These are phyloP conservation scores for Piaya cayana DNA, from an alignment of 2,113 vertebrate species.

Conservation along the genomic window DNA sequence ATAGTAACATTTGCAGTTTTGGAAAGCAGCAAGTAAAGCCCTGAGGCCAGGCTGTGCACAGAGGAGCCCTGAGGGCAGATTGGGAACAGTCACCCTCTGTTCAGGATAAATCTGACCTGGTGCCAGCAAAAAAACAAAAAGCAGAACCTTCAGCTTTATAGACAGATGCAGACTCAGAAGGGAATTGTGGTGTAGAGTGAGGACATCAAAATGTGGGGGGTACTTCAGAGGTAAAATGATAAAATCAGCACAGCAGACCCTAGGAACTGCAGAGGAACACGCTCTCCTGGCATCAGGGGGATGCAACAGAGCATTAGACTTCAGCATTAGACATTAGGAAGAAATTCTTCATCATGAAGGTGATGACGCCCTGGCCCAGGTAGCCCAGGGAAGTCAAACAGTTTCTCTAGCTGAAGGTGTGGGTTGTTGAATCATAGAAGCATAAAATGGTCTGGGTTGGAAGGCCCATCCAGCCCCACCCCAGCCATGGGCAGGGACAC, in stretches of 20 bases:
- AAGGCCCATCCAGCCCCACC: too few relatives aligned
- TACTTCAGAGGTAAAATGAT: not conserved
- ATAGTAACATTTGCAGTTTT: not conserved
- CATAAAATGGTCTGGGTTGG: too few relatives aligned
- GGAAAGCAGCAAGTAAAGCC: not conserved
- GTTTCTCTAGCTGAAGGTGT: too few relatives aligned
- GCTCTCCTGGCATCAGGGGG: not conserved
- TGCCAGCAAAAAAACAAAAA: not conserved
- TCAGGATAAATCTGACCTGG: not conserved
- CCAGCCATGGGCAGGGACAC: too few relatives aligned
- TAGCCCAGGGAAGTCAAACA: too few relatives aligned
- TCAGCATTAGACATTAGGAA: too few relatives aligned
- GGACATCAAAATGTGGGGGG: not conserved
- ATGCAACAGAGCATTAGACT: fast-evolving
- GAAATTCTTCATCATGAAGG: too few relatives aligned
- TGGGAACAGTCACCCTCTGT: not conserved
- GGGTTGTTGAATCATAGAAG: too few relatives aligned
- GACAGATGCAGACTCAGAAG: not conserved
- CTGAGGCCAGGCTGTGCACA: not conserved
- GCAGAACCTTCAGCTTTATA: not conserved
- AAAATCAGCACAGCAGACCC: not conserved
- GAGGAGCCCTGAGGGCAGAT: not conserved
- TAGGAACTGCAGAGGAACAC: fast-evolving
- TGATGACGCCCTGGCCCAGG: too few relatives aligned
- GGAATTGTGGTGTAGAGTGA: not conserved